phyloP scores from a whole-genome alignment of 30 jellyfish, hydroid and myxozoan species.

The Aurelia aurita region DNA sequence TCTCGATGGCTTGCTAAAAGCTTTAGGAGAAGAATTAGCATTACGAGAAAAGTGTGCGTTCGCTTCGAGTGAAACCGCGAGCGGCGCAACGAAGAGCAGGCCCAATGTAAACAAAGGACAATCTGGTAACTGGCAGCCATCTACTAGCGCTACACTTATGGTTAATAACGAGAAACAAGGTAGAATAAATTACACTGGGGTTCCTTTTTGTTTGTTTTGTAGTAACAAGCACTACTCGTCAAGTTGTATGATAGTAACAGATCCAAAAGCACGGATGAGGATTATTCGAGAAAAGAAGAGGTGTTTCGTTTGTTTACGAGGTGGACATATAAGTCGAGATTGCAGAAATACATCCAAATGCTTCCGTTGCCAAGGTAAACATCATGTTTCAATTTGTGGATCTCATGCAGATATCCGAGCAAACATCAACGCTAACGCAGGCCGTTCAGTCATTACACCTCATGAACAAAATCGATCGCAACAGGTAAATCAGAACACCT shows the following conservation, averaged over 20 bases:
- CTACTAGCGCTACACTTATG: slow-evolving; percentile 17
- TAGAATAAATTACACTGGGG: background rate
- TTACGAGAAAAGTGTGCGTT: slow-evolving; percentile 17
- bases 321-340: background rate
- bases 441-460: too few relatives aligned
- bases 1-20: slow-evolving; percentile 3
- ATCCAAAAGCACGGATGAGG: slow-evolving; percentile 4
- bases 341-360: slow-evolving; percentile 13
- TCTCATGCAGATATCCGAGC: background rate
- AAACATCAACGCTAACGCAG: too few relatives aligned
- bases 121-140: background rate
- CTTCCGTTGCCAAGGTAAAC: slow-evolving; percentile 10
- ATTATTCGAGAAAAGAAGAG: background rate
- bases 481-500: too few relatives aligned
- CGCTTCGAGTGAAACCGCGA: background rate
- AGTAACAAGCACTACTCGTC: slow-evolving; percentile 22
- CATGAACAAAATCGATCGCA: too few relatives aligned
- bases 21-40: slow-evolving; percentile 26
- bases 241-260: slow-evolving; percentile 19
- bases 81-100: slow-evolving; percentile 1
- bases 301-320: slow-evolving; percentile 23
- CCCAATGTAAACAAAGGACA: background rate
- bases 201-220: slow-evolving; percentile 1
- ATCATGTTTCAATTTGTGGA: slow-evolving; percentile 8
- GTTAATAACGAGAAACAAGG: slow-evolving; percentile 2